Evolutionary conservation across 1,140 invertebrate species (phyloP).

Genomic region (Bombus picipes): DNA sequence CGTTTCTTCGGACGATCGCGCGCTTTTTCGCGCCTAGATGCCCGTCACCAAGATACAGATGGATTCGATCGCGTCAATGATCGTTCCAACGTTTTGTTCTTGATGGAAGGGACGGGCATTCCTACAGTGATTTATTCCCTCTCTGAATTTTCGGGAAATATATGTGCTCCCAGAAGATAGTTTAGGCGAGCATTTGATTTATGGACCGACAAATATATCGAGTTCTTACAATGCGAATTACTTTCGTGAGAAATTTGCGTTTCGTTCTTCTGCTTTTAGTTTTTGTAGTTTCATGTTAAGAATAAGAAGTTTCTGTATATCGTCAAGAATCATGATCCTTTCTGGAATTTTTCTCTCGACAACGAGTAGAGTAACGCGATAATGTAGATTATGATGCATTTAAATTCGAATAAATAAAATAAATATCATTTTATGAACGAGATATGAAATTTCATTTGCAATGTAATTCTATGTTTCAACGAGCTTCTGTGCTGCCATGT

Average conservation of each 20-base stretch:
- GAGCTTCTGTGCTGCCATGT: too few relatives aligned
- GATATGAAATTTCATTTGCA: too few relatives aligned
- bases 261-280: not conserved
- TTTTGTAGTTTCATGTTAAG: not conserved
- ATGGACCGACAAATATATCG: not conserved
- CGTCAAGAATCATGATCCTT: too few relatives aligned
- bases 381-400: too few relatives aligned
- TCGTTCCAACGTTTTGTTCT: not conserved
- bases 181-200: not conserved
- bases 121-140: not conserved
- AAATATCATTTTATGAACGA: too few relatives aligned
- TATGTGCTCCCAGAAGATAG: not conserved
- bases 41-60: not conserved
- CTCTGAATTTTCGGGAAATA: not conserved
- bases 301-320: not conserved
- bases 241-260: not conserved
- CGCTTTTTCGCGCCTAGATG: not conserved
- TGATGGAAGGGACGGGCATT: not conserved
- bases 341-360: too few relatives aligned
- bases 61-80: not conserved
- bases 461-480: too few relatives aligned
- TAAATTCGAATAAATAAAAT: too few relatives aligned
- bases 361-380: too few relatives aligned
- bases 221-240: not conserved
- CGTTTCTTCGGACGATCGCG: constrained; percentile 5